A percentile compares a stretch with the other conserved stretches of the same genome.
phyloP scores from a whole-genome alignment of 1,140 invertebrate species.

The Hydropsyche tenuis region DNA sequence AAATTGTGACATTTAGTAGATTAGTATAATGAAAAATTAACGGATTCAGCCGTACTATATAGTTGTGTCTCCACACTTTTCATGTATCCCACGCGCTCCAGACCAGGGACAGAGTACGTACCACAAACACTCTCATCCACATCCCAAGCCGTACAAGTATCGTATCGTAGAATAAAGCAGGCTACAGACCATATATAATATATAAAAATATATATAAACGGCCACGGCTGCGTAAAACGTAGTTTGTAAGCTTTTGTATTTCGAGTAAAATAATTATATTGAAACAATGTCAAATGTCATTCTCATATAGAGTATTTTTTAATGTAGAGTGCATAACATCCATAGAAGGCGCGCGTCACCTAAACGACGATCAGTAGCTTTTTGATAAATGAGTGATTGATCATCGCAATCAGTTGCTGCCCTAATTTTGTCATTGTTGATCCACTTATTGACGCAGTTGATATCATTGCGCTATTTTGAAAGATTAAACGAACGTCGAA shows the following conservation, averaged over 20 bases:
- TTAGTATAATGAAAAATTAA: not conserved
- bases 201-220: conserved; percentile 19
- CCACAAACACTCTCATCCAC: conserved; percentile 34
- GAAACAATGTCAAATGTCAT: not conserved
- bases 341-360: too few relatives aligned
- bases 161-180: conserved; percentile 37
- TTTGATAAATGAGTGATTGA: too few relatives aligned
- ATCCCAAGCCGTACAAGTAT: conserved; percentile 42
- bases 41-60: conserved; percentile 21
- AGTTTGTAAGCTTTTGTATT: conserved; percentile 43
- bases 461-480: too few relatives aligned
- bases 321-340: not conserved
- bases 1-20: too few relatives aligned
- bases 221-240: conserved; percentile 39
- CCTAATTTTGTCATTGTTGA: too few relatives aligned
- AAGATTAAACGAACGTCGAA: not conserved
- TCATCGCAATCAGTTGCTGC: too few relatives aligned
- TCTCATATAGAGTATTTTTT: not conserved
- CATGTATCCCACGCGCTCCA: conserved; percentile 40
- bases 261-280: conserved; percentile 22
- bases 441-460: too few relatives aligned
- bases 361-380: too few relatives aligned
- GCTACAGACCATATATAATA: conserved; percentile 28
- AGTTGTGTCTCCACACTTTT: conserved; percentile 33
- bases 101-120: conserved; percentile 50